These are phyloP conservation scores for Ursus arctos DNA, from an alignment of 2,113 vertebrate species.

Conservation along the genomic window DNA sequence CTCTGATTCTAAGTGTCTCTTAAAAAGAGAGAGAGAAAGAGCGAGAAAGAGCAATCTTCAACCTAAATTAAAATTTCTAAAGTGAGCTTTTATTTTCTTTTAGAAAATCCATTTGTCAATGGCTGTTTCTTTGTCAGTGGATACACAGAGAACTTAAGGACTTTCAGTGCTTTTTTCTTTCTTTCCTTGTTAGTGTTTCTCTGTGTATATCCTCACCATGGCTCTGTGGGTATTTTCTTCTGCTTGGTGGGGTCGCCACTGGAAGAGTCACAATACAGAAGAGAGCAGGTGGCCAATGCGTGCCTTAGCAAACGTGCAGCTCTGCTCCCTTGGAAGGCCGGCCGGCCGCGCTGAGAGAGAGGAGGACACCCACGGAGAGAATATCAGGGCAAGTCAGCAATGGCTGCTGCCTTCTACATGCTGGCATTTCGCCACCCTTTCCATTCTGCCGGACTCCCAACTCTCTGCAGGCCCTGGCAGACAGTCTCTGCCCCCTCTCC, in stretches of 20 bases:
- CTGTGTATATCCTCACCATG: not conserved
- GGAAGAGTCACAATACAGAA: not conserved
- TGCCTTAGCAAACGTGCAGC: not conserved
- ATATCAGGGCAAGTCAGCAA: not conserved
- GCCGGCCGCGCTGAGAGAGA: not conserved
- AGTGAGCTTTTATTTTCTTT: conserved; percentile 61
- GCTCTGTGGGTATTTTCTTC: not conserved
- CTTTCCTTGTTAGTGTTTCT: not conserved
- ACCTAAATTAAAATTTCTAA: conserved; percentile 17
- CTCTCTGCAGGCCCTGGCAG: not conserved
- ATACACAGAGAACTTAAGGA: not conserved
- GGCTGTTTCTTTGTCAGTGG: not conserved
- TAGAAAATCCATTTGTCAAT: conserved; percentile 37
- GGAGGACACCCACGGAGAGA: not conserved
- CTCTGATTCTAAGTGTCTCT: not conserved
- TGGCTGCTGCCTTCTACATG: not conserved
- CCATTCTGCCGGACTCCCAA: not conserved
- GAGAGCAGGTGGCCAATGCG: not conserved
- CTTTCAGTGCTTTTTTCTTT: not conserved
- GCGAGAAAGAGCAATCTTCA: not conserved
- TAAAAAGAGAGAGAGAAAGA: not conserved
- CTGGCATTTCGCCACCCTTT: not conserved
- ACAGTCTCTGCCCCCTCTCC: not conserved
- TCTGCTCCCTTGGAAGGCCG: not conserved
- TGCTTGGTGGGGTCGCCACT: conserved; percentile 16